These are phyloP conservation scores for Rutilus rutilus DNA, from an alignment of 2,113 vertebrate species.

Conservation along the genomic window DNA sequence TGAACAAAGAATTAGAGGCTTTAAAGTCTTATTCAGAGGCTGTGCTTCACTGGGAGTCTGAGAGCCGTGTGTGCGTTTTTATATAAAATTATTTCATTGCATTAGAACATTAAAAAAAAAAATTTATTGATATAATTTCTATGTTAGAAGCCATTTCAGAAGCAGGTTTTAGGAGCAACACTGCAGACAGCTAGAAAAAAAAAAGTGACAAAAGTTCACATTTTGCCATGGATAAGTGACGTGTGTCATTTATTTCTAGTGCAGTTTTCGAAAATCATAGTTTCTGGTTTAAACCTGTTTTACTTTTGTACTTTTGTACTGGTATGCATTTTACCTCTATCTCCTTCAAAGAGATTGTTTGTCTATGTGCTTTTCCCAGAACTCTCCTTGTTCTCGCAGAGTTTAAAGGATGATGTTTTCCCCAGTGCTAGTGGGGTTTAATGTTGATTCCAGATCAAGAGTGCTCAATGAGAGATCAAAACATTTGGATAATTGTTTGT, in stretches of 20 bases:
- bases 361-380: background rate
- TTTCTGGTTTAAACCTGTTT: no score
- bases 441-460: constrained; percentile 10
- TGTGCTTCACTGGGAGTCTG: no score
- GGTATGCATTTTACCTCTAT: background rate
- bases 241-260: no score
- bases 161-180: background rate
- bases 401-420: constrained; percentile 7
- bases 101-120: no score
- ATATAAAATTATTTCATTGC: no score
- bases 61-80: no score
- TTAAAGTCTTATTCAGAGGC: no score
- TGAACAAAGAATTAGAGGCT: no score
- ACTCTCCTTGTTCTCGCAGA: background rate
- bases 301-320: background rate
- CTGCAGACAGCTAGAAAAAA: background rate
- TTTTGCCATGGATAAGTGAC: background rate
- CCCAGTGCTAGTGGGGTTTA: background rate
- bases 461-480: constrained; percentile 7
- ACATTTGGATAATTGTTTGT: constrained; percentile 10
- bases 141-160: background rate
- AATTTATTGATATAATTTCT: background rate
- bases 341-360: constrained; percentile 13
- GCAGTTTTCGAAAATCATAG: no score
- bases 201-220: background rate